Percentiles rank a stretch among this genome's conserved stretches.
These are phyloP conservation scores for Gryllus longicercus DNA, from an alignment of 2,888 invertebrate genomes.

Conservation along the genomic window DNA sequence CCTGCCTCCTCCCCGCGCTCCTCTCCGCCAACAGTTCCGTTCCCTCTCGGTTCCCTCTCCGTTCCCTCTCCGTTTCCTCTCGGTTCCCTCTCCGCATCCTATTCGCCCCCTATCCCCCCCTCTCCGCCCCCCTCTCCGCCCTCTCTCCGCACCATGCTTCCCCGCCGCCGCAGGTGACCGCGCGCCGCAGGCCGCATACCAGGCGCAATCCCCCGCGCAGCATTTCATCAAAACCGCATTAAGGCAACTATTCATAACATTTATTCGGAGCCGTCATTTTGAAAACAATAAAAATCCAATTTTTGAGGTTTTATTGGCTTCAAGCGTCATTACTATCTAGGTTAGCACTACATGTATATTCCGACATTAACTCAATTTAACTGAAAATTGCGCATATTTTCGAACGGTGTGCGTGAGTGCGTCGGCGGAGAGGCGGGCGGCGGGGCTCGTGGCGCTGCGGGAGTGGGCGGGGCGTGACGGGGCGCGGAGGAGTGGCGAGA, in stretches of 20 bases:
- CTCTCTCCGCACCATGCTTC: too few relatives aligned
- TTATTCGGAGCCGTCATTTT: background rate
- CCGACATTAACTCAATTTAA: background rate
- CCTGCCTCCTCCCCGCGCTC: background rate
- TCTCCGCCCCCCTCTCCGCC: too few relatives aligned
- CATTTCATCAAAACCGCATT: background rate
- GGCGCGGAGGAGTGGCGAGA: background rate
- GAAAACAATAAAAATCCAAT: constrained; percentile 10
- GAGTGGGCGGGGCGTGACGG: background rate
- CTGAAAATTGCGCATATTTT: background rate
- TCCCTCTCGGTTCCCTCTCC: background rate
- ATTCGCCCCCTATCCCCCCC: too few relatives aligned
- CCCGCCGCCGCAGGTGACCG: too few relatives aligned
- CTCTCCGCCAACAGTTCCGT: background rate
- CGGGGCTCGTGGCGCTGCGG: background rate
- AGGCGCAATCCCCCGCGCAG: too few relatives aligned
- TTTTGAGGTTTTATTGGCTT: constrained; percentile 17
- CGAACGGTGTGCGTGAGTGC: background rate
- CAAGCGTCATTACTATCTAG: constrained; percentile 17
- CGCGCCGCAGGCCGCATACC: too few relatives aligned
- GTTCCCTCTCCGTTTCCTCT: background rate
- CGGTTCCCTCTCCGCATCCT: background rate
- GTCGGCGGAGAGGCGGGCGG: background rate
- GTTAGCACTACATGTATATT: constrained; percentile 2
- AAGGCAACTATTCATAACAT: background rate